These are phyloP conservation scores for Acrossocheilus wenchowensis DNA, from an alignment of 2,797 vertebrate species.

Conservation along the genomic window DNA sequence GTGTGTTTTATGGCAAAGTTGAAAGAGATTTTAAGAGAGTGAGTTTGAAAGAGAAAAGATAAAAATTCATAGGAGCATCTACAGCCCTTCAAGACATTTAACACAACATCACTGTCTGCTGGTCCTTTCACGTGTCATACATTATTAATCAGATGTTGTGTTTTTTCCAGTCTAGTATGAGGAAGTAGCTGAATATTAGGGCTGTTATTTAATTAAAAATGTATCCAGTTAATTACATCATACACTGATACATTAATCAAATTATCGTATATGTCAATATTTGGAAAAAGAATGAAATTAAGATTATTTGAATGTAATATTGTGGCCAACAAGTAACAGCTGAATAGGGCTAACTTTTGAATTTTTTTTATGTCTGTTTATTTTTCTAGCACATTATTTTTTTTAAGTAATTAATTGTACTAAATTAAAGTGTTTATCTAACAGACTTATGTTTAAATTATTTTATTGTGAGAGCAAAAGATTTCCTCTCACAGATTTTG, in stretches of 20 bases:
- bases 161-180: not conserved
- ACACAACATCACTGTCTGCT: slow-evolving; percentile 20
- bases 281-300: not conserved
- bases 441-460: not conserved
- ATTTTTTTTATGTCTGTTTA: not conserved
- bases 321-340: not conserved
- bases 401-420: not conserved
- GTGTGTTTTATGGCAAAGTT: slow-evolving; percentile 16
- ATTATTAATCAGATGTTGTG: not conserved
- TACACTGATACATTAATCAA: not conserved
- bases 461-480: not conserved
- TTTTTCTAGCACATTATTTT: not conserved
- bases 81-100: slow-evolving; percentile 18
- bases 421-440: not conserved
- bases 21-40: slow-evolving; percentile 9
- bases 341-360: not conserved
- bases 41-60: slow-evolving; percentile 17
- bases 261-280: not conserved
- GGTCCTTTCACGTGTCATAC: not conserved
- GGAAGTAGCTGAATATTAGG: not conserved
- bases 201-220: not conserved
- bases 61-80: slow-evolving; percentile 16
- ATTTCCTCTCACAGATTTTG: not conserved
- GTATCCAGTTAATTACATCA: not conserved
- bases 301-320: not conserved